phyloP scores from a whole-genome alignment of 1,140 invertebrate species.

The Macrobrachium nipponense region DNA sequence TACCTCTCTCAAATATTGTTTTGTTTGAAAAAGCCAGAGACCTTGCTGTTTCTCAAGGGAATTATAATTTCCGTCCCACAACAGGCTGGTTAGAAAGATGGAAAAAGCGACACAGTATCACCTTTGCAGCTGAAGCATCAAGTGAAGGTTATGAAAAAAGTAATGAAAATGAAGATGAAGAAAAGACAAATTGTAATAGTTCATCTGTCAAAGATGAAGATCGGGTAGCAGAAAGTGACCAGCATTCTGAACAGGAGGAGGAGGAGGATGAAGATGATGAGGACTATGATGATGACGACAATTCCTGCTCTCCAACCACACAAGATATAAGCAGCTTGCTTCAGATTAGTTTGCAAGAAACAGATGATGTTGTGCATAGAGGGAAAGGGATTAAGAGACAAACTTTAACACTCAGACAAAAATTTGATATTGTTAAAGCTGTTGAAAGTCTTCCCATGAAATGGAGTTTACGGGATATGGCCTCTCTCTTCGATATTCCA shows the following conservation, averaged over 20 bases:
- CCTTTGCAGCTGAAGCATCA: slow-evolving; percentile 12
- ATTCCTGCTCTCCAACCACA: slow-evolving; percentile 12
- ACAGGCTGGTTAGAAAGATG: slow-evolving; percentile 36
- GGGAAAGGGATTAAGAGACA: slow-evolving; percentile 41
- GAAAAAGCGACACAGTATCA: slow-evolving; percentile 34
- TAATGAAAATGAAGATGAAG: slow-evolving; percentile 24
- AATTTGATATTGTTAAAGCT: slow-evolving; percentile 40
- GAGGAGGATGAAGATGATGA: not conserved
- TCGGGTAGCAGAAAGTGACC: slow-evolving; percentile 16
- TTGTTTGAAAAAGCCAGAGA: slow-evolving; percentile 45
- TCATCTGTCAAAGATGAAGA: slow-evolving; percentile 24
- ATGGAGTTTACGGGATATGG: slow-evolving; percentile 35
- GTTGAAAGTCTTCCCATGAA: slow-evolving; percentile 35
- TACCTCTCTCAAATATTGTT: slow-evolving; percentile 31
- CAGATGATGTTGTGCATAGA: slow-evolving; percentile 31
- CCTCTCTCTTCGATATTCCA: slow-evolving; percentile 31
- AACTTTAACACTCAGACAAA: slow-evolving; percentile 31
- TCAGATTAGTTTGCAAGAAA: slow-evolving; percentile 36
- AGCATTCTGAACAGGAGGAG: slow-evolving; percentile 14
- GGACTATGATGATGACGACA: slow-evolving; percentile 10
- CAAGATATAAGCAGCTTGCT: slow-evolving; percentile 33
- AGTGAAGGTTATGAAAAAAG: not conserved
- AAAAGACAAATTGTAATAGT: not conserved
- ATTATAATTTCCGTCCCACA: slow-evolving; percentile 26
- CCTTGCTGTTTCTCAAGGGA: slow-evolving; percentile 32